Conservation (phyloP, 2,888 invertebrate species). For the Lasioglossum pauxillum region DNA sequence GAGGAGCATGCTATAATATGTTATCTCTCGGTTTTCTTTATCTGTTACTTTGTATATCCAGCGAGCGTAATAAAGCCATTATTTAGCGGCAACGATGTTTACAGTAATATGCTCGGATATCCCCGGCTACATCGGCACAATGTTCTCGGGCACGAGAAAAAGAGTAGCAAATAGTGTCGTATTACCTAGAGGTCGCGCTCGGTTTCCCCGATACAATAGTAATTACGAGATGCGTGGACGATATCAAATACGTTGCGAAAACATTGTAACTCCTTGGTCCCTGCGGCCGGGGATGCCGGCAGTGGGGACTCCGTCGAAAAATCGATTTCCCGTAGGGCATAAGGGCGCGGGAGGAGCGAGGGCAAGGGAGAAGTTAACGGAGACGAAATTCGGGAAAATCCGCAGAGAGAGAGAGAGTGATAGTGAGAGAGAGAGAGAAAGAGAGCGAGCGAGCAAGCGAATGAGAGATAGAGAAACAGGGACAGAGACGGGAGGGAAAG, state of each 20-base stretch:
- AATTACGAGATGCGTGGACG: conserved; percentile 69
- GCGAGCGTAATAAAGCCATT: conserved; percentile 1
- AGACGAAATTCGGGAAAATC: conserved; percentile 75
- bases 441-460: conserved; percentile 54
- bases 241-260: conserved; percentile 69
- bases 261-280: conserved; percentile 65
- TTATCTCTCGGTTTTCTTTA: conserved; percentile 7
- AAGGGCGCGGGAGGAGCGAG: conserved; percentile 68
- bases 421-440: conserved; percentile 52
- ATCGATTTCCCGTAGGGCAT: conserved; percentile 81
- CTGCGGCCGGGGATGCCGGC: conserved; percentile 59
- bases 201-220: conserved; percentile 65
- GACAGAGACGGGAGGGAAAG: conserved; percentile 22
- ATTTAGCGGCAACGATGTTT: not conserved
- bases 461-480: conserved; percentile 26
- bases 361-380: conserved; percentile 65
- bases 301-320: conserved; percentile 78
- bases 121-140: not conserved
- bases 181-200: conserved; percentile 64
- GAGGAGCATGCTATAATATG: not conserved
- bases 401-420: conserved; percentile 57
- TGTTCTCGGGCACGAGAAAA: conserved; percentile 38
- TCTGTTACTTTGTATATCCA: conserved; percentile 14
- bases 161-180: conserved; percentile 46
- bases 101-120: not conserved